These are phyloP conservation scores for Micromesistius poutassou DNA, from an alignment of 2,797 vertebrate genomes.

Conservation along the genomic window DNA sequence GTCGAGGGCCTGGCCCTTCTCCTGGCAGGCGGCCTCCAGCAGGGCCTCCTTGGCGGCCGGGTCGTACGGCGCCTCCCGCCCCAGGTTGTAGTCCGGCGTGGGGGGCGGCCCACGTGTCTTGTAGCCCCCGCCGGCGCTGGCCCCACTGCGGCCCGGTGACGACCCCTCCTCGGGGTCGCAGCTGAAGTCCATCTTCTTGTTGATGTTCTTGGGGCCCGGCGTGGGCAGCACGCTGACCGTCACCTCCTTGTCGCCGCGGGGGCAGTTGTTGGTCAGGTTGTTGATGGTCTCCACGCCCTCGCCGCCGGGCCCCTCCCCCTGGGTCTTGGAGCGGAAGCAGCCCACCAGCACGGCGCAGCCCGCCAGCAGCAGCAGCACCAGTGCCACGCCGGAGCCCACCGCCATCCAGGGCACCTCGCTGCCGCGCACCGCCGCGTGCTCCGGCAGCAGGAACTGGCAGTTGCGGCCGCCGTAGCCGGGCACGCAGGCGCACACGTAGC, in stretches of 20 bases:
- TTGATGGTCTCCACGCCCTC: conserved; percentile 91
- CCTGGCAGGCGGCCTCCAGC: conserved; percentile 78
- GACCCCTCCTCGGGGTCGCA: conserved; percentile 69
- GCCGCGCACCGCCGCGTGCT: conserved; percentile 78
- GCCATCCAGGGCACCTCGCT: conserved; percentile 88
- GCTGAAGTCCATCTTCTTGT: conserved; percentile 94
- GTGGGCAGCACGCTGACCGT: conserved; percentile 79
- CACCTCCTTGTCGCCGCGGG: conserved; percentile 83
- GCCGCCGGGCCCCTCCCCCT: conserved; percentile 67
- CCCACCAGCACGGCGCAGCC: conserved; percentile 85
- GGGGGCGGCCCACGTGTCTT: conserved; percentile 76
- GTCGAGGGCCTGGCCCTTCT: conserved; percentile 75
- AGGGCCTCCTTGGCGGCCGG: conserved; percentile 66
- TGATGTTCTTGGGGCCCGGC: conserved; percentile 92
- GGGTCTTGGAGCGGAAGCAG: conserved; percentile 82
- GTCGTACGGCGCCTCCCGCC: conserved; percentile 86
- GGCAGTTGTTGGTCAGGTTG: conserved; percentile 86
- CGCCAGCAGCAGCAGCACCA: conserved; percentile 86
- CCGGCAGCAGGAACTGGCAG: conserved; percentile 93
- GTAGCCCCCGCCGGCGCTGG: conserved; percentile 57
- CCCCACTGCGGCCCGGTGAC: conserved; percentile 70
- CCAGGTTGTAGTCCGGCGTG: conserved; percentile 90
- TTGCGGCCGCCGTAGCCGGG: conserved; percentile 89
- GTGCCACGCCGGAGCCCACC: conserved; percentile 82
- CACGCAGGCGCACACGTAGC: conserved; percentile 89